Evolutionary conservation across 2,888 invertebrate genomes (phyloP).

Genomic region (Nematopogon swammerdamellus): DNA sequence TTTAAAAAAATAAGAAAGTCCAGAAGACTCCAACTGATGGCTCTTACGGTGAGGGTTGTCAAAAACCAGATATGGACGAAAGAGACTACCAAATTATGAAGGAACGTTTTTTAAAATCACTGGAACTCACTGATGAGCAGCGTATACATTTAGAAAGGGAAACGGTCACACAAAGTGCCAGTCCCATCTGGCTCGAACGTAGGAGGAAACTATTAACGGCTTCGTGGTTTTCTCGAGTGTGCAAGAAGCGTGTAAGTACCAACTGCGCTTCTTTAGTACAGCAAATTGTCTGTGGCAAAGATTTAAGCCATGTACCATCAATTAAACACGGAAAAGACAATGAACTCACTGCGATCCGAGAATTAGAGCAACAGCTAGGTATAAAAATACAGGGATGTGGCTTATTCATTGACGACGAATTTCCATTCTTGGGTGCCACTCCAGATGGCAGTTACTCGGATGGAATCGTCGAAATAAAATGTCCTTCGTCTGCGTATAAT

Average conservation of each 20-base stretch:
- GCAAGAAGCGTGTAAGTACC: neutral
- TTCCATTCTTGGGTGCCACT: neutral
- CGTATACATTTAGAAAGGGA: conserved; percentile 2
- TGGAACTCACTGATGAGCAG: conserved; percentile 1
- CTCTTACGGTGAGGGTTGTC: conserved; percentile 2
- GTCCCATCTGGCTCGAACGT: conserved; percentile 6
- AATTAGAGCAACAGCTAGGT: conserved; percentile 4
- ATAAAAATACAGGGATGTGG: conserved; percentile 2
- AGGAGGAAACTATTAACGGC: conserved; percentile 3
- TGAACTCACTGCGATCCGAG: conserved; percentile 2
- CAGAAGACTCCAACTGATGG: too few species aligned
- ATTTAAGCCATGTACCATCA: neutral
- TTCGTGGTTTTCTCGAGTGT: neutral
- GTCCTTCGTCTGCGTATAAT: conserved; percentile 1
- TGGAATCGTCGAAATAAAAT: conserved; percentile 1
- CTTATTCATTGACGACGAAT: conserved; percentile 1
- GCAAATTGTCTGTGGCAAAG: neutral
- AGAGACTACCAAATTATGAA: conserved; percentile 3
- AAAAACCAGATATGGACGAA: conserved; percentile 6
- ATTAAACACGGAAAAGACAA: conserved; percentile 2
- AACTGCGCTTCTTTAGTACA: conserved; percentile 1
- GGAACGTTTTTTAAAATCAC: conserved; percentile 3
- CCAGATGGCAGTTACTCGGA: conserved; percentile 1
- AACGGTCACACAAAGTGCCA: conserved; percentile 5
- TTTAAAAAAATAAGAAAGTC: too few species aligned